phyloP scores from a whole-genome alignment of 2,113 vertebrate genomes.

The Colistium nudipinnis region DNA sequence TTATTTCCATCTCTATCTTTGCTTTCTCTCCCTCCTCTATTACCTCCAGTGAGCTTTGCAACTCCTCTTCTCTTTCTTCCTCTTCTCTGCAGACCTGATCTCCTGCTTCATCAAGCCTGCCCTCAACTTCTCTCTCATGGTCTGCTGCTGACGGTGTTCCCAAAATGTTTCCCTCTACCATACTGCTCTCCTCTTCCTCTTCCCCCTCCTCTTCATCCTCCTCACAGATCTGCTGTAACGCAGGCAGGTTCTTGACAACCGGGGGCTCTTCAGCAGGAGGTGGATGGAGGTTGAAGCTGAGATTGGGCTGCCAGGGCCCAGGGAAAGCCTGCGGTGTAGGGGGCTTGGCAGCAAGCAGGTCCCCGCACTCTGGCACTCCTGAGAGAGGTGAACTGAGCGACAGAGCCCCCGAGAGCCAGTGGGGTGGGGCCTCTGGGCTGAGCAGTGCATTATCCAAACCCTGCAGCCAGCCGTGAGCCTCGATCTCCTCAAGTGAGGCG shows the following conservation, averaged over 20 bases:
- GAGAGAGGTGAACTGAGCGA: constrained; percentile 62
- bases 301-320: constrained; percentile 61
- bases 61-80: constrained; percentile 8
- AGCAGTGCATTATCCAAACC: constrained; percentile 85
- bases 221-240: constrained; percentile 88
- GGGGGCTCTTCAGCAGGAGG: constrained; percentile 71
- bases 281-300: constrained; percentile 58
- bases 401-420: constrained; percentile 71
- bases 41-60: too few species aligned
- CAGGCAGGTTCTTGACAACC: constrained; percentile 77
- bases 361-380: constrained; percentile 75
- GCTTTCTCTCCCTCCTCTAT: constrained; percentile 12
- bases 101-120: constrained; percentile 2
- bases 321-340: constrained; percentile 52
- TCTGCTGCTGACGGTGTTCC: background rate
- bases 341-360: constrained; percentile 70
- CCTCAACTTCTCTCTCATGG: constrained; percentile 20
- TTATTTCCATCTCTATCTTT: constrained; percentile 4
- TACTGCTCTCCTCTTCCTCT: constrained; percentile 69
- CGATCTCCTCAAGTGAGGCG: constrained; percentile 85
- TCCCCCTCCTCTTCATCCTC: constrained; percentile 88
- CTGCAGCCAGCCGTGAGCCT: constrained; percentile 86
- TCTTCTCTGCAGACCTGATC: constrained; percentile 49
- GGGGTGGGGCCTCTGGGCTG: constrained; percentile 66
- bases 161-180: constrained; percentile 10